phyloP scores from a whole-genome alignment of 2,113 vertebrate genomes.

The Catharus fuscescens region DNA sequence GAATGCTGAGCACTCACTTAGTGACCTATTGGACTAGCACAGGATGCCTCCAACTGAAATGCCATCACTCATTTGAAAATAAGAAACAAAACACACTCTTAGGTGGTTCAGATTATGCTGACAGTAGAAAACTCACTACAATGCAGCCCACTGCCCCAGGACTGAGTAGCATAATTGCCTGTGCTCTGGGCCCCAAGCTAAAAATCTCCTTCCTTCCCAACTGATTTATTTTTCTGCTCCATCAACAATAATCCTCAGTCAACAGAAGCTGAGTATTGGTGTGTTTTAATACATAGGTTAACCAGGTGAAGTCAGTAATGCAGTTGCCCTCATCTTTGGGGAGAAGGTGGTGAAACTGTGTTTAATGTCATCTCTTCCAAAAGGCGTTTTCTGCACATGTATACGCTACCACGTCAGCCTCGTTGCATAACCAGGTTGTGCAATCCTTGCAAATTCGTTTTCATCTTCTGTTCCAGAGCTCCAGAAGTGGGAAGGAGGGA shows the following conservation, averaged over 20 bases:
- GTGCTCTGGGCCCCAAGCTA: not conserved
- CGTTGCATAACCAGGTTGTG: constrained; percentile 21
- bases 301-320: not conserved
- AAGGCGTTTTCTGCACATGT: constrained; percentile 40
- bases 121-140: not conserved
- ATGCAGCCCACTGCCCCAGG: not conserved
- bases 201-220: not conserved
- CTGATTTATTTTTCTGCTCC: not conserved
- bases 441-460: constrained; percentile 46
- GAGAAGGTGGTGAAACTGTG: constrained; percentile 31
- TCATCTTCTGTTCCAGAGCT: constrained; percentile 7
- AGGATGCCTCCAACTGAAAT: not conserved
- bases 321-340: not conserved
- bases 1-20: not conserved
- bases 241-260: not conserved
- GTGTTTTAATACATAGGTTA: not conserved
- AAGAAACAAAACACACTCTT: not conserved
- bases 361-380: not conserved
- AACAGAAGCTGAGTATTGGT: not conserved
- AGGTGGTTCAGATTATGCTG: not conserved
- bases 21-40: not conserved
- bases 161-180: not conserved
- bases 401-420: not conserved
- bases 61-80: not conserved
- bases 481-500: not conserved